Evolutionary conservation across 2,797 vertebrate genomes (phyloP), one percentile per base, ranked within the genome.

Genomic region (Sebastes trivittatus): DNA sequence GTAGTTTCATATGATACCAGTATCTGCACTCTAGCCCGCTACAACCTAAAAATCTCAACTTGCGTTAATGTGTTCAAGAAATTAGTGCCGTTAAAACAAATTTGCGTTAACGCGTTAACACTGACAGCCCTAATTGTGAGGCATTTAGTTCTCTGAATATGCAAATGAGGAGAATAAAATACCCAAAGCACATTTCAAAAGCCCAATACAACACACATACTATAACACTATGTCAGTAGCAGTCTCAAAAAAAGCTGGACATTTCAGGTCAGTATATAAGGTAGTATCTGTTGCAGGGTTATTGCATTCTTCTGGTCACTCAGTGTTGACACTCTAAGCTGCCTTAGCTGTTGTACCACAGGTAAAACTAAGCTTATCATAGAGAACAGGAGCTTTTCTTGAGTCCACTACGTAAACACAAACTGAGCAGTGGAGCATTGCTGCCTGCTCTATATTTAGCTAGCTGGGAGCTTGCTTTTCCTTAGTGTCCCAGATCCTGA

Each of bases 361-460:
- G 77, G 61, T 84, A 77, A 49, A 84, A 72, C 56, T 49, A 69
- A 29, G 73, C 23, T 78, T 69, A 76, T 81, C 64, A 52, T 62
- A n/a, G 25, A 62, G 60, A 83, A 84, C 66, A 73, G 70, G 25
- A 82, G 75, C 64, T 56, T 80, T 89, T 89, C 81, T 62, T 59
- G 42, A 85, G 78, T 75, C 46, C 65, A 84, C 72, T 63, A 68
- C 8, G 60, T 88, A 88, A 89, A 88, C 64, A 87, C 64, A 72
- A 83, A 82, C 67, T 77, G 66, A 81, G 78, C 70, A 16, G 29
- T 9, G 65, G 70, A 83, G 81, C 78, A 59, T 36, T 81, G 60
- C 79, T 61, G 82, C 73, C 75, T 88, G 74, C 1, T 88, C 87
- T 94, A 93, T 80, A 88, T 87, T 85, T 94, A 93, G 92, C 62